These are phyloP conservation scores for Frieseomelitta varia DNA, from an alignment of 1,140 invertebrate species.

Conservation along the genomic window DNA sequence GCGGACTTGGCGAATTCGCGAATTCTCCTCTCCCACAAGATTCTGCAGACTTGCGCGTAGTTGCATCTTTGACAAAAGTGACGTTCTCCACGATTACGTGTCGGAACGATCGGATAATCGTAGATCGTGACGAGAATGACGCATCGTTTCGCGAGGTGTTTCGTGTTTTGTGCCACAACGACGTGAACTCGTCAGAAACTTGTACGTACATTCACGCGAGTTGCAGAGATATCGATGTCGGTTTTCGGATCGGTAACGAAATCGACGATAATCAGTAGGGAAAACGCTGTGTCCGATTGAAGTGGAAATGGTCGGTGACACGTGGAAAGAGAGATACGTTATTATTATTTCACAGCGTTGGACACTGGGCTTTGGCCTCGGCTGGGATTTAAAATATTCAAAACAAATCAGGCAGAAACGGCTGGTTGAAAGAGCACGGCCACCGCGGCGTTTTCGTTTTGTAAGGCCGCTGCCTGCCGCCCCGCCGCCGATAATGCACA, in stretches of 20 bases:
- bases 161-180: no score
- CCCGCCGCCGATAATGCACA: neutral
- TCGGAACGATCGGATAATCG: neutral
- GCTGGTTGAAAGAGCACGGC: neutral
- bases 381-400: neutral
- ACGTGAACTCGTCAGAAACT: neutral
- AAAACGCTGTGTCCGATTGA: neutral
- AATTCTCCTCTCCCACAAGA: neutral
- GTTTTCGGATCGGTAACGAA: neutral
- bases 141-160: neutral
- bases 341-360: neutral
- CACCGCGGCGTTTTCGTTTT: neutral
- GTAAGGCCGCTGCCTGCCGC: neutral
- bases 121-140: neutral
- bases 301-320: neutral
- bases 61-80: no score
- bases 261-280: neutral
- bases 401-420: conserved; percentile 13
- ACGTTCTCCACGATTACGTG: neutral
- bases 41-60: neutral
- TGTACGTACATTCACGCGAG: neutral
- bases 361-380: neutral
- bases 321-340: neutral
- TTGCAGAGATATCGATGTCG: neutral
- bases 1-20: neutral